Evolutionary conservation across 2,797 vertebrate species (phyloP).

Genomic region (Hypotaenidia okinawae): DNA sequence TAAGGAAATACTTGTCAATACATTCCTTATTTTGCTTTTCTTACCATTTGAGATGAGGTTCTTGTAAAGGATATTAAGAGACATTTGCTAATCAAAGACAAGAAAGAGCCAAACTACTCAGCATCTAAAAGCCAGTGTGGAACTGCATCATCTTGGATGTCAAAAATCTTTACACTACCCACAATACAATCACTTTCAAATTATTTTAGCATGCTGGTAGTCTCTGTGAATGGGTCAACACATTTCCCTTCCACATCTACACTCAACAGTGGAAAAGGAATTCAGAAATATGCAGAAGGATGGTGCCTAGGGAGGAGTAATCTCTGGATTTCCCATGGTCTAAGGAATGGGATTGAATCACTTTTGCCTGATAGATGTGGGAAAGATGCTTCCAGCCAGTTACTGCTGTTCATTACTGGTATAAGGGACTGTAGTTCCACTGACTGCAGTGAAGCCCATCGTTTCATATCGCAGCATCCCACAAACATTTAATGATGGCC

Average conservation of each 20-base stretch:
- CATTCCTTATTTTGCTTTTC: neutral
- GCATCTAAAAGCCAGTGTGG: neutral
- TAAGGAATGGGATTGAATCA: neutral
- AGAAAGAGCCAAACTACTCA: neutral
- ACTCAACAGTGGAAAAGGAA: neutral
- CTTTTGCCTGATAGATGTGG: neutral
- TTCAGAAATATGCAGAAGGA: neutral
- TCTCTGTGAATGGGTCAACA: neutral
- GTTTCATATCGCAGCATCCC: neutral
- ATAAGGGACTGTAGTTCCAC: neutral
- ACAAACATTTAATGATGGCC: rapidly evolving
- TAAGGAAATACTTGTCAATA: neutral
- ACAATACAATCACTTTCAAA: neutral
- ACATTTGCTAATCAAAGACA: neutral
- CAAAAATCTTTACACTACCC: neutral
- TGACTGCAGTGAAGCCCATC: neutral
- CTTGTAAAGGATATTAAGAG: neutral
- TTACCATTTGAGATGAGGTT: neutral
- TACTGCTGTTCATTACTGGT: neutral
- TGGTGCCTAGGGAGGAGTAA: neutral
- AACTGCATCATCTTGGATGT: neutral
- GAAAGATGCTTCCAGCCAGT: neutral
- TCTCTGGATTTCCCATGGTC: neutral
- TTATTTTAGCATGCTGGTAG: neutral
- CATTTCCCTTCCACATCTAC: neutral